Conservation (phyloP, 2,113 vertebrate genomes). For the Sander vitreus region DNA sequence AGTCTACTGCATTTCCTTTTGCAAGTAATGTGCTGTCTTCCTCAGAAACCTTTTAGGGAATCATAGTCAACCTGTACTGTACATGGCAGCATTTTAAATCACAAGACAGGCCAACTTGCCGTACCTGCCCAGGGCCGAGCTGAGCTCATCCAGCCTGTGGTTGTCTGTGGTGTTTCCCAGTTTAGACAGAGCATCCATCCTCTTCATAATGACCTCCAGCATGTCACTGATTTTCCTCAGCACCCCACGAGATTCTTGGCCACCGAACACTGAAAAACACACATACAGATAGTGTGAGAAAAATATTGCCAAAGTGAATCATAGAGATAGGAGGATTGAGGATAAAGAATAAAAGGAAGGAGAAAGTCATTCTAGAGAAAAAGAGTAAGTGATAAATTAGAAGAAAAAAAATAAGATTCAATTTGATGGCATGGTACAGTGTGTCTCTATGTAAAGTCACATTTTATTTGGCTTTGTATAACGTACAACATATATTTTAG, state of each 20-base stretch:
- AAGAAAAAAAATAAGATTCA: not conserved
- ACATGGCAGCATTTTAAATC: constrained; percentile 10
- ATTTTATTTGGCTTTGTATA: not conserved
- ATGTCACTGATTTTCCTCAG: constrained; percentile 96
- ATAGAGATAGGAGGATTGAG: not conserved
- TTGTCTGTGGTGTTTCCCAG: constrained; percentile 90
- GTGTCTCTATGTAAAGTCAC: not conserved
- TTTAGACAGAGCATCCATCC: constrained; percentile 91
- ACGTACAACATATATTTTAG: not conserved
- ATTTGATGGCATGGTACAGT: not conserved
- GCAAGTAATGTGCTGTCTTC: not conserved
- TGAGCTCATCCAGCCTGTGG: constrained; percentile 86
- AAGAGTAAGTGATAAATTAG: not conserved
- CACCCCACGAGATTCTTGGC: constrained; percentile 91
- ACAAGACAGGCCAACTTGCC: constrained; percentile 3
- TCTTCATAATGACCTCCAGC: constrained; percentile 94
- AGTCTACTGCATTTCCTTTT: not conserved
- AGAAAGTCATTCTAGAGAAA: not conserved
- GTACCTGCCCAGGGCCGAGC: constrained; percentile 90
- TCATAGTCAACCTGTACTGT: not conserved
- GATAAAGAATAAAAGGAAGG: not conserved
- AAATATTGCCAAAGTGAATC: not conserved
- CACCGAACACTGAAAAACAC: constrained; percentile 85
- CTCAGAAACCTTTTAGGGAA: not conserved
- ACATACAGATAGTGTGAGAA: not conserved